phyloP scores from a whole-genome alignment of 2,888 invertebrate genomes.

The Thalpophila matura region DNA sequence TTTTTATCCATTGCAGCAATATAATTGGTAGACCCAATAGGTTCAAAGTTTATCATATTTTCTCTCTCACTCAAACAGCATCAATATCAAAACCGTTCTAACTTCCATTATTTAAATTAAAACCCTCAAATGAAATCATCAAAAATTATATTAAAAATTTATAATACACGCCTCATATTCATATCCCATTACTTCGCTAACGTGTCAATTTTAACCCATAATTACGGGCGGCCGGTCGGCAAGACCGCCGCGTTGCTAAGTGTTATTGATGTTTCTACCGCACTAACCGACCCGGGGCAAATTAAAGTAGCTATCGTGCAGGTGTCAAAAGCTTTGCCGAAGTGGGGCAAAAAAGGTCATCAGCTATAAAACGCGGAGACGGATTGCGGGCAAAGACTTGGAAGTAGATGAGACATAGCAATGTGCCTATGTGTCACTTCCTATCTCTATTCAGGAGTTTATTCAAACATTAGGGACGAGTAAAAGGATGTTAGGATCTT shows the following conservation, averaged over 20 bases:
- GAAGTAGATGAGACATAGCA: constrained; percentile 51
- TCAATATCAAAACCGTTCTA: constrained; percentile 7
- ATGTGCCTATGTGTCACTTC: not conserved
- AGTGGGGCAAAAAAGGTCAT: constrained; percentile 87
- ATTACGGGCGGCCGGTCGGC: constrained; percentile 71
- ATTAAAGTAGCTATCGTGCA: constrained; percentile 85
- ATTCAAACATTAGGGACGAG: too few relatives aligned
- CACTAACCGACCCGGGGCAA: constrained; percentile 80
- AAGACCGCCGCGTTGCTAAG: constrained; percentile 78
- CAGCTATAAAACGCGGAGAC: constrained; percentile 79
- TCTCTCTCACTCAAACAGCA: not conserved
- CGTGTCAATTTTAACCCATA: constrained; percentile 86
- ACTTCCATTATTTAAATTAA: constrained; percentile 14
- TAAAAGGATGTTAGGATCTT: too few relatives aligned
- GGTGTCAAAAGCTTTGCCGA: constrained; percentile 87
- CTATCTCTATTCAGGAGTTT: too few relatives aligned
- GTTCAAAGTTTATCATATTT: too few relatives aligned
- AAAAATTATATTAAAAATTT: constrained; percentile 39
- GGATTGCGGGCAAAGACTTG: constrained; percentile 74
- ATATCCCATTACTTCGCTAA: constrained; percentile 73
- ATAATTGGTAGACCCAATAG: too few relatives aligned
- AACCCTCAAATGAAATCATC: constrained; percentile 41
- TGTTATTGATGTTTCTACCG: constrained; percentile 84
- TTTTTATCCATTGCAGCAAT: too few relatives aligned
- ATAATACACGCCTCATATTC: constrained; percentile 57